These are phyloP conservation scores for Octonoba sinensis DNA, from an alignment of 2,888 invertebrate genomes.

Conservation along the genomic window DNA sequence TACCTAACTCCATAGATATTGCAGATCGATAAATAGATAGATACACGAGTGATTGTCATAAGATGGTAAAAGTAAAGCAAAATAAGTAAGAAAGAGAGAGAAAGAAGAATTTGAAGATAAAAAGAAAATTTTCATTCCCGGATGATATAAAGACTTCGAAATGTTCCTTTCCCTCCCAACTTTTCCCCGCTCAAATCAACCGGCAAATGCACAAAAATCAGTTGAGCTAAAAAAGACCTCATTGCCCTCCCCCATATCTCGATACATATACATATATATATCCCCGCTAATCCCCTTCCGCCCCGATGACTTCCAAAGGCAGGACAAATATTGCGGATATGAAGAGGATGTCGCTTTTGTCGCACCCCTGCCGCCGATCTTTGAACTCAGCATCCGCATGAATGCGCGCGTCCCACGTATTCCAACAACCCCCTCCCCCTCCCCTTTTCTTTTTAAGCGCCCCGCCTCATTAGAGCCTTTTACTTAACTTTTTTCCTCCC, in stretches of 20 bases:
- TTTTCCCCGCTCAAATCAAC: constrained; percentile 43
- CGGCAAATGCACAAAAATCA: constrained; percentile 57
- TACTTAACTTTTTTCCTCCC: background rate
- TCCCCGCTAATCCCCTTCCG: constrained; percentile 52
- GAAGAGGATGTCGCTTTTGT: constrained; percentile 59
- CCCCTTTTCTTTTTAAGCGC: constrained; percentile 30
- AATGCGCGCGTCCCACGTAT: constrained; percentile 26
- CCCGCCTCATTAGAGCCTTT: constrained; percentile 55
- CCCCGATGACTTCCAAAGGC: constrained; percentile 34
- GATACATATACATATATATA: constrained; percentile 1
- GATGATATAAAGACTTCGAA: background rate
- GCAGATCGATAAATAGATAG: too few relatives aligned
- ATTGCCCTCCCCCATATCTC: constrained; percentile 3
- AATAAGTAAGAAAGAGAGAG: too few relatives aligned
- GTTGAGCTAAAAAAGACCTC: constrained; percentile 16
- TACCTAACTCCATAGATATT: too few relatives aligned
- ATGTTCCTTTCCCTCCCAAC: constrained; percentile 7
- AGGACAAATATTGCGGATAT: constrained; percentile 64
- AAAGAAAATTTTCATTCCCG: too few relatives aligned
- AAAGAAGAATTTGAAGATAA: too few relatives aligned
- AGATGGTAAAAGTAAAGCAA: too few relatives aligned
- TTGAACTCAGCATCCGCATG: constrained; percentile 14
- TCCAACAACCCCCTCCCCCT: background rate
- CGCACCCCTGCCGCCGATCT: background rate
- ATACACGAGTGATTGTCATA: too few relatives aligned